phyloP scores from a whole-genome alignment of 2,113 vertebrate species.

The Piaya cayana region DNA sequence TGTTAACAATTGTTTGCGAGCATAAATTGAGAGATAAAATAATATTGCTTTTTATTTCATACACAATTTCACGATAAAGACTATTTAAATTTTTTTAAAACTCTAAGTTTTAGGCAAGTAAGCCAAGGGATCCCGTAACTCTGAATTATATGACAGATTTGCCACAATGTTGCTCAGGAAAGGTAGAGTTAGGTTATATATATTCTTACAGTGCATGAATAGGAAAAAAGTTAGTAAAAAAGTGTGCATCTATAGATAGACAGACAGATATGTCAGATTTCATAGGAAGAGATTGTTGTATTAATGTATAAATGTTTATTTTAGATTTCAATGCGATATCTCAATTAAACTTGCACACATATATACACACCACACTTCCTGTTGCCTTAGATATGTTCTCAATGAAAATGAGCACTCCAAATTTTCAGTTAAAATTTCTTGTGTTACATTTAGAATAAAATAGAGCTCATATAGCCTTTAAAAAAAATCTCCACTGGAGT shows the following conservation, averaged over 20 bases:
- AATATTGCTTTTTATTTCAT: neutral
- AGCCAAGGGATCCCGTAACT: neutral
- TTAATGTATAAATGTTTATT: neutral
- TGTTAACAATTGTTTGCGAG: neutral
- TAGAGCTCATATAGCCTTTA: neutral
- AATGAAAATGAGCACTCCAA: neutral
- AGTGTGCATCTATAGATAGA: neutral
- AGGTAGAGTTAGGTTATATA: neutral
- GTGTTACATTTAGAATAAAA: neutral
- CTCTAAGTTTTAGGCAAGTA: neutral
- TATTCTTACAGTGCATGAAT: neutral
- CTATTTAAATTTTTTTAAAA: neutral
- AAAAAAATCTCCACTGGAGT: neutral
- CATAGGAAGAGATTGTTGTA: neutral
- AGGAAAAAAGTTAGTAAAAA: neutral
- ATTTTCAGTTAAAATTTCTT: neutral
- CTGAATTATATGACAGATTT: neutral
- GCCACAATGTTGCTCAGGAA: neutral
- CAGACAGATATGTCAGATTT: neutral
- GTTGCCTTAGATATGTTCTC: neutral
- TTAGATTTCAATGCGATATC: neutral
- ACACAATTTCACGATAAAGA: neutral
- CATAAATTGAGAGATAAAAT: neutral
- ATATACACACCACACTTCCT: neutral
- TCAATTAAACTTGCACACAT: neutral